Conservation (phyloP, 2,888 invertebrate genomes). For the Mesorhabditis sp. region DNA sequence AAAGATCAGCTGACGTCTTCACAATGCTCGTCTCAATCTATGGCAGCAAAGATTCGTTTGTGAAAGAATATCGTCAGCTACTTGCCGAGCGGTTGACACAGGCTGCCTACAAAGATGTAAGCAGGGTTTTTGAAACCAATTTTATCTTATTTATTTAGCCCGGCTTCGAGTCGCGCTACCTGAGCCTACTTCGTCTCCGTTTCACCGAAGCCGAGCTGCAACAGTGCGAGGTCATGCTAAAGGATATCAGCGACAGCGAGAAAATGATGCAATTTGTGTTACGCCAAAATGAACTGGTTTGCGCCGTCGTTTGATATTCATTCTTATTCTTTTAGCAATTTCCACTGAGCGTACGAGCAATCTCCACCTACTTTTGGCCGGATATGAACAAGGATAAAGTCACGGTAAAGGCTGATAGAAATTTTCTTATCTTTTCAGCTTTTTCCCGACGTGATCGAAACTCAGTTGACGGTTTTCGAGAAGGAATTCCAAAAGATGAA, state of each 20-base stretch:
- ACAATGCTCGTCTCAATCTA: constrained; percentile 97
- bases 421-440: constrained; percentile 17
- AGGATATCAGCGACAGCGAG: constrained; percentile 85
- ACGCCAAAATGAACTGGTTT: neutral
- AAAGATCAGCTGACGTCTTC: constrained; percentile 81
- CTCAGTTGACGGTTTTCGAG: constrained; percentile 26
- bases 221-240: constrained; percentile 93
- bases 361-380: constrained; percentile 99
- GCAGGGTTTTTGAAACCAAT: constrained; percentile 7
- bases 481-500: constrained; percentile 23
- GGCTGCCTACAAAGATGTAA: constrained; percentile 39
- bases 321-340: constrained; percentile 62
- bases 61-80: constrained; percentile 90
- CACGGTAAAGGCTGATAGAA: constrained; percentile 13
- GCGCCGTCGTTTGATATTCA: neutral
- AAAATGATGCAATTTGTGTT: constrained; percentile 6
- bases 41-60: constrained; percentile 94
- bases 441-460: constrained; percentile 24
- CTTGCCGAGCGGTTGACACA: constrained; percentile 79
- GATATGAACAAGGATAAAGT: constrained; percentile 27
- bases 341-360: constrained; percentile 77
- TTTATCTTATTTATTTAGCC: constrained; percentile 20
- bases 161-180: constrained; percentile 75
- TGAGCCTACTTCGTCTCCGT: constrained; percentile 82
- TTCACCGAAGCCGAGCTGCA: constrained; percentile 95